These are phyloP conservation scores for Willowsia nigromaculata DNA, from an alignment of 2,888 invertebrate species.

Conservation along the genomic window DNA sequence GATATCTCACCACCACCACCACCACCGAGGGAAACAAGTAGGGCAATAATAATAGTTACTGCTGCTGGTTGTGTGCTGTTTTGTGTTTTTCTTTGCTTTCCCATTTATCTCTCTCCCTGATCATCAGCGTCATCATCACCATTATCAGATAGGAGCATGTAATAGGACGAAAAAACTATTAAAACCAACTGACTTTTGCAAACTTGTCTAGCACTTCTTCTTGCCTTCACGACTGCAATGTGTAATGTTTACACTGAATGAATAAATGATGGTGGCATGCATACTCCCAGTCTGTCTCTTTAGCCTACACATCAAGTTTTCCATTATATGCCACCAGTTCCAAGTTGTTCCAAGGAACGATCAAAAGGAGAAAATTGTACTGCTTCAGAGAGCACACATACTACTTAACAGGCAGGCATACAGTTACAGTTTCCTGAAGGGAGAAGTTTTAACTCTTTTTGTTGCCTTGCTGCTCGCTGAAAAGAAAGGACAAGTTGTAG, in stretches of 20 bases:
- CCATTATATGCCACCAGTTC: neutral
- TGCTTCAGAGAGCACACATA: no score
- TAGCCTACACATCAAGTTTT: no score
- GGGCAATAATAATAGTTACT: neutral
- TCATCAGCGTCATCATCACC: slow-evolving; percentile 5
- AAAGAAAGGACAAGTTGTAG: neutral
- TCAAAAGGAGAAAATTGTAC: neutral
- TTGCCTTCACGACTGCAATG: neutral
- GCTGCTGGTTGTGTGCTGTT: neutral
- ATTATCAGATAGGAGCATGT: neutral
- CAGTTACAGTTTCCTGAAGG: neutral
- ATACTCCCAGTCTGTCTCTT: neutral
- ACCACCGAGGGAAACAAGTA: neutral
- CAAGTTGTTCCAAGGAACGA: neutral
- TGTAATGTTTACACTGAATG: slow-evolving; percentile 22
- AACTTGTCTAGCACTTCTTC: neutral
- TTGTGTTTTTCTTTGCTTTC: neutral
- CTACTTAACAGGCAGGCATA: neutral
- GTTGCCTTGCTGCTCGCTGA: no score
- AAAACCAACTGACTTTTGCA: slow-evolving; percentile 1
- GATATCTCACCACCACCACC: neutral
- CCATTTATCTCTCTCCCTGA: slow-evolving; percentile 19
- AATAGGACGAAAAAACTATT: neutral
- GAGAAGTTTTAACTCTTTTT: neutral
- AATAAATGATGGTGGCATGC: slow-evolving; percentile 33